phyloP scores from a whole-genome alignment of 2,888 invertebrate genomes.

The Gandaritis pyraliata region DNA sequence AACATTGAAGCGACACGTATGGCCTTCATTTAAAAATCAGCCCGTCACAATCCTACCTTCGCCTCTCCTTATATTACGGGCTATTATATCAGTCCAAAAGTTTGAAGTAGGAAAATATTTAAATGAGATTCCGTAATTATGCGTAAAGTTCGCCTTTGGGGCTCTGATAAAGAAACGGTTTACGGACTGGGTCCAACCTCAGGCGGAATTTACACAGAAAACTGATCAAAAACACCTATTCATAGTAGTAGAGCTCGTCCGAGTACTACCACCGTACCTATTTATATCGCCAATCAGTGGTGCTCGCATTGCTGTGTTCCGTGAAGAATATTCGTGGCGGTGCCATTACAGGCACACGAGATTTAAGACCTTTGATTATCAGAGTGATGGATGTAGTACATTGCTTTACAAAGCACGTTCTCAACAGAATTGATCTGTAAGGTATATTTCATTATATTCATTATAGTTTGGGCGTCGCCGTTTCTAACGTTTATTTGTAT shows the following conservation, averaged over 20 bases:
- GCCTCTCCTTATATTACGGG: conserved; percentile 23
- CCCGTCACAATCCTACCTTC: conserved; percentile 25
- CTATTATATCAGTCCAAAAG: conserved; percentile 41
- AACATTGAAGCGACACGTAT: conserved; percentile 1
- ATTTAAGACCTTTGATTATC: too few relatives aligned
- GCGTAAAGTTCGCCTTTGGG: conserved; percentile 53
- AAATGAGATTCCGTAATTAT: conserved; percentile 61
- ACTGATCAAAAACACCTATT: background rate
- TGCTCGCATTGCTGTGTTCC: too few relatives aligned
- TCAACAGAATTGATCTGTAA: too few relatives aligned
- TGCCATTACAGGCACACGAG: too few relatives aligned
- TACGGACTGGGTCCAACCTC: conserved; percentile 41
- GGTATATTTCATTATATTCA: too few relatives aligned
- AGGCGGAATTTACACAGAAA: conserved; percentile 11
- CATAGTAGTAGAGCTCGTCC: background rate
- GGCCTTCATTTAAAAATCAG: conserved; percentile 14
- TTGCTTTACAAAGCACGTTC: too few relatives aligned
- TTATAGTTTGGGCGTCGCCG: too few relatives aligned
- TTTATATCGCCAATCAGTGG: too few relatives aligned
- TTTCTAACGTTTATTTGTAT: too few relatives aligned
- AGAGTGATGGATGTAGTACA: too few relatives aligned
- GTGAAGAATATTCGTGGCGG: too few relatives aligned
- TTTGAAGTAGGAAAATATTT: conserved; percentile 56
- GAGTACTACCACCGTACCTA: too few relatives aligned
- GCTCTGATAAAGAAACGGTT: conserved; percentile 50